Conservation (phyloP, 2,113 vertebrate genomes). For the Parus major region DNA sequence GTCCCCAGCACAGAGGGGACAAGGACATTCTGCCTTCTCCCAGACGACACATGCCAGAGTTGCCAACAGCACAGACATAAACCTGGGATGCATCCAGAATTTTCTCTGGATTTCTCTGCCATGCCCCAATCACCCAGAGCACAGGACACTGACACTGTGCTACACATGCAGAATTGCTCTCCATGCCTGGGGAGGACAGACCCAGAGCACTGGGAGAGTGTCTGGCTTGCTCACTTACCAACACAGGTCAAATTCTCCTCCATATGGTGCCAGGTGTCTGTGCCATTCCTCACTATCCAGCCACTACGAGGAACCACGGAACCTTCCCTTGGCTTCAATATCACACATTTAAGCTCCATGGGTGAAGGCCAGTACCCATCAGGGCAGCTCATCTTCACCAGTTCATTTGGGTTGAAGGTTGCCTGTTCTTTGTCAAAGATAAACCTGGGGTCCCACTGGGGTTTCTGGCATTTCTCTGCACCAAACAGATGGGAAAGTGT, state of each 20-base stretch:
- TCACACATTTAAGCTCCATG: not conserved
- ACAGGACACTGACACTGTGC: rapidly evolving
- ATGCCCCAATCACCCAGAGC: rapidly evolving
- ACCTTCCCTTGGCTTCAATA: not conserved
- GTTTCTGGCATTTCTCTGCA: slow-evolving; percentile 36
- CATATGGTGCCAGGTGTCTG: not conserved
- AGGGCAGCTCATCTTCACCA: not conserved
- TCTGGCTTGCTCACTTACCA: not conserved
- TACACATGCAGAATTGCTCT: not conserved
- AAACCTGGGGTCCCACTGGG: not conserved
- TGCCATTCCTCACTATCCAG: not conserved
- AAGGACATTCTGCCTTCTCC: not conserved
- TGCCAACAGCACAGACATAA: not conserved
- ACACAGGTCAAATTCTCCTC: not conserved
- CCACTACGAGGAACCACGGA: not conserved
- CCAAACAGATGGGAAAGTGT: not conserved
- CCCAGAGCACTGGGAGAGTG: not conserved
- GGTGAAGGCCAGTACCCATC: not conserved
- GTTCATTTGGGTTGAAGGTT: not conserved
- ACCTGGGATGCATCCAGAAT: not conserved
- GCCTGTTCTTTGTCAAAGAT: not conserved
- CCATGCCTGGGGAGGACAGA: not conserved
- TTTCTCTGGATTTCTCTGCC: not conserved
- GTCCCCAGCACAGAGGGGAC: not conserved
- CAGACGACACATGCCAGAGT: not conserved